Base-by-base conservation (phyloP, 2,797 vertebrate genomes). In the Scolopax rusticola region DNA sequence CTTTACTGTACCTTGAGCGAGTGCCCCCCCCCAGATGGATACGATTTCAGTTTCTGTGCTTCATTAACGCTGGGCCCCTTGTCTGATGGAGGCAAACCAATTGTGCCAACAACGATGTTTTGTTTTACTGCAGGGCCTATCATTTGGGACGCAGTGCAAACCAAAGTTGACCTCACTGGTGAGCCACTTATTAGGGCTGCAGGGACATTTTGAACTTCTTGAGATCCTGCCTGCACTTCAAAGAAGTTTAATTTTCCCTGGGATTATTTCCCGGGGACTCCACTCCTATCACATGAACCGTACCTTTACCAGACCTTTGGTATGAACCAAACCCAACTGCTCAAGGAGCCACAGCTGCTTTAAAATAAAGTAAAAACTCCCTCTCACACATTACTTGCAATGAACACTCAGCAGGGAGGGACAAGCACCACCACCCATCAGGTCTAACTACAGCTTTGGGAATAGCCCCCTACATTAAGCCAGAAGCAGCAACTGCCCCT, bases 1-100 rank as follows among this genome's bases (percentile, higher is more conserved):
- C 56, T 90, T 82, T 68, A 75, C 93, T 70, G 81, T 93, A 90
- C 94, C 94, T 89, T 89, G 70, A 94, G 61, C 5, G 0, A 73
- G 92, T 9, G 9, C 19, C 56, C 57, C 40, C 36, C 36, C 57
- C 33, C 69, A 56, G 65, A 95, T 20, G 84, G 75, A 91, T 60
- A 38, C 38, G 36, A 83, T 88, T 87, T 83, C 84, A 56, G 43
- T 81, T 91, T 90, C 90, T 77, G 28, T 51, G 93, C 91, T 80
- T 91, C 74, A 64, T 91, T 95, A 89, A 81, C 13, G 8, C 87
- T 50, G 30, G 59, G 75, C 80, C 84, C 89, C 88, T 87, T 3
- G 0, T 73, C 65, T 60, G 71, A 70, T 47, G 51, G 74, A 93
- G 87, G 80, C 75, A 73, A 93, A 78, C 50, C 48, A 63, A 48